phyloP scores from a whole-genome alignment of 2,797 vertebrate genomes.

The Scyliorhinus canicula region DNA sequence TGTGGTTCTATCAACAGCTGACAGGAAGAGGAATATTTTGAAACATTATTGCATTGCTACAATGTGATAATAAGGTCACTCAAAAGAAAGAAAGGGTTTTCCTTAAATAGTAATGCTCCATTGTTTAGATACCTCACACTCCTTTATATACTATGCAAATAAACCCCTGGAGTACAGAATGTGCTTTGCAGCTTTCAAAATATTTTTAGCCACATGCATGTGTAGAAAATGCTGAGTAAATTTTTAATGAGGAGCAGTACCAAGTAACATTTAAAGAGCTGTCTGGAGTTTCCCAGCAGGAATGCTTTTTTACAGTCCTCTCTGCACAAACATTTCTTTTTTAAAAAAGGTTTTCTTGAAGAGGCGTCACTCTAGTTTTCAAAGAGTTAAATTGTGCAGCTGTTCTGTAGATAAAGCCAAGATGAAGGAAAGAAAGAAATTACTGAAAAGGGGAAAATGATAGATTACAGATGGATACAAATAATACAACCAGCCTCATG shows the following conservation, averaged over 20 bases:
- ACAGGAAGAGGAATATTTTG: slow-evolving; percentile 29
- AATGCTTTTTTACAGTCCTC: background rate
- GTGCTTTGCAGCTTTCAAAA: slow-evolving; percentile 36
- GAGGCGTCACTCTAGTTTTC: background rate
- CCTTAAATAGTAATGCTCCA: slow-evolving; percentile 34
- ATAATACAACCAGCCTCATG: slow-evolving; percentile 30
- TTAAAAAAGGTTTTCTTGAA: background rate
- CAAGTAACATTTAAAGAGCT: slow-evolving; percentile 30
- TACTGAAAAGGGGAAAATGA: slow-evolving; percentile 33
- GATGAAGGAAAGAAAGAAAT: slow-evolving; percentile 32
- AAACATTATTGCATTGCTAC: slow-evolving; percentile 10
- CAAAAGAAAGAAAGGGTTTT: slow-evolving; percentile 6
- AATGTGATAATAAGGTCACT: slow-evolving; percentile 32
- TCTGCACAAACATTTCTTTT: background rate
- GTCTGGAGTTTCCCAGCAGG: slow-evolving; percentile 30
- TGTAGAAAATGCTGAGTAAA: slow-evolving; percentile 36
- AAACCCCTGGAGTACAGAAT: slow-evolving; percentile 28
- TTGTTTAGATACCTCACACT: slow-evolving; percentile 11
- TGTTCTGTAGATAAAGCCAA: slow-evolving; percentile 16
- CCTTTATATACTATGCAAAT: slow-evolving; percentile 27
- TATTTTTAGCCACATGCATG: slow-evolving; percentile 37
- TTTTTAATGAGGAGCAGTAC: slow-evolving; percentile 33
- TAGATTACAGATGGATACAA: slow-evolving; percentile 31
- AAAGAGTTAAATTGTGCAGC: slow-evolving; percentile 32
- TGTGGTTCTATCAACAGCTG: slow-evolving; percentile 25